Evolutionary conservation across 2,113 vertebrate genomes (phyloP).

Genomic region (Hippocampus comes): DNA sequence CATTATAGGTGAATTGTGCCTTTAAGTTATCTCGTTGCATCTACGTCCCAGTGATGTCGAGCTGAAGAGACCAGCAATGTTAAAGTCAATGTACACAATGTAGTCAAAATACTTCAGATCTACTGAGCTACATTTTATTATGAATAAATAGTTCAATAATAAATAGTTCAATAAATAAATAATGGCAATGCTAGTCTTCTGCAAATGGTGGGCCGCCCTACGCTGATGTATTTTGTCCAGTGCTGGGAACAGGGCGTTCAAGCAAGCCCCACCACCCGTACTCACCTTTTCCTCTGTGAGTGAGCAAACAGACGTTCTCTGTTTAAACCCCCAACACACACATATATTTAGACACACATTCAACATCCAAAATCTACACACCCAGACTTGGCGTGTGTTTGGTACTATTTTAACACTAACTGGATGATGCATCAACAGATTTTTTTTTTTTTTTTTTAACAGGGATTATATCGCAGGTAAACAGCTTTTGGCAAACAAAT

Average conservation of each 20-base stretch:
- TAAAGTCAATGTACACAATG: constrained; percentile 2
- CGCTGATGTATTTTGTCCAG: constrained; percentile 56
- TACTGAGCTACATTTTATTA: neutral
- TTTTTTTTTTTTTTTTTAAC: constrained; percentile 13
- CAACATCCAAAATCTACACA: constrained; percentile 8
- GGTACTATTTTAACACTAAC: neutral
- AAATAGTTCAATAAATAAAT: neutral
- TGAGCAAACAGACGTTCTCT: constrained; percentile 47
- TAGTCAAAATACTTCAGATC: neutral
- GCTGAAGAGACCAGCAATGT: constrained; percentile 8
- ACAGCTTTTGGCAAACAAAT: constrained; percentile 2
- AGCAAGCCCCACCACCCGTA: constrained; percentile 29
- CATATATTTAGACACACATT: neutral
- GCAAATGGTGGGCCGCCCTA: constrained; percentile 5
- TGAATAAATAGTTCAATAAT: neutral
- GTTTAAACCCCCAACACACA: constrained; percentile 37
- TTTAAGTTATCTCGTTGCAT: neutral
- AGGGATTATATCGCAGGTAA: constrained; percentile 30
- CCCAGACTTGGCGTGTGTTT: constrained; percentile 7
- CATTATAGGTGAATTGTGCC: neutral
- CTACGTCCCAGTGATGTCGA: neutral
- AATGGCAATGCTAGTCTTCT: neutral
- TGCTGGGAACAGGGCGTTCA: constrained; percentile 39
- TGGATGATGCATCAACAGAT: neutral
- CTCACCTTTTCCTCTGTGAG: constrained; percentile 29